phyloP scores from a whole-genome alignment of 2,113 vertebrate species.

The Clarias gariepinus region DNA sequence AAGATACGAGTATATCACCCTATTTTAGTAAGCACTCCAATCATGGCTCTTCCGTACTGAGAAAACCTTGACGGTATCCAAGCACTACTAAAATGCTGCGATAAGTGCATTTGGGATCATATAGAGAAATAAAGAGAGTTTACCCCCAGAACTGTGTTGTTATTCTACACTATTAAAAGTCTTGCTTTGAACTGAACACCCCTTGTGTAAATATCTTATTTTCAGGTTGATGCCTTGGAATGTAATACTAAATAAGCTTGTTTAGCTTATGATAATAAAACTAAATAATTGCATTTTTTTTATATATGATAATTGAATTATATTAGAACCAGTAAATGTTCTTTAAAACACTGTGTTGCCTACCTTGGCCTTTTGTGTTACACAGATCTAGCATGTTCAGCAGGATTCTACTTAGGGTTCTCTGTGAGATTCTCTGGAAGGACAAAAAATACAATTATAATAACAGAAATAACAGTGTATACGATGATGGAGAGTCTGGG shows the following conservation, averaged over 20 bases:
- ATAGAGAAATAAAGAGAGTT: too few species aligned
- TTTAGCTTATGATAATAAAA: background rate
- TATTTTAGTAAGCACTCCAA: too few species aligned
- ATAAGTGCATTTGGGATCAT: too few species aligned
- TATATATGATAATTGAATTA: background rate
- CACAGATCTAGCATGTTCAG: slow-evolving; percentile 65
- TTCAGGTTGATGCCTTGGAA: background rate
- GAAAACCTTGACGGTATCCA: too few species aligned
- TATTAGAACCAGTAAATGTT: background rate
- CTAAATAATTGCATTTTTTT: background rate
- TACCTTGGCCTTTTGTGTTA: slow-evolving; percentile 60
- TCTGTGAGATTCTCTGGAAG: slow-evolving; percentile 62
- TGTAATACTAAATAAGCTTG: background rate
- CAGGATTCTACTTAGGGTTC: slow-evolving; percentile 65
- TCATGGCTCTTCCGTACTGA: too few species aligned
- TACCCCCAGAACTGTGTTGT: too few species aligned
- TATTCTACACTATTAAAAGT: too few species aligned
- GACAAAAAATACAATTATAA: background rate
- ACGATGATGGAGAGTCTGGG: too few species aligned
- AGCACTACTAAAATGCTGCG: too few species aligned
- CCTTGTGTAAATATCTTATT: background rate
- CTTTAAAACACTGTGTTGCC: background rate
- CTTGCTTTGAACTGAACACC: too few species aligned
- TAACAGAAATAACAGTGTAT: background rate
- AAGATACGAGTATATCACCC: too few species aligned